phyloP scores from a whole-genome alignment of 2,113 vertebrate genomes.

The Peromyscus maniculatus region DNA sequence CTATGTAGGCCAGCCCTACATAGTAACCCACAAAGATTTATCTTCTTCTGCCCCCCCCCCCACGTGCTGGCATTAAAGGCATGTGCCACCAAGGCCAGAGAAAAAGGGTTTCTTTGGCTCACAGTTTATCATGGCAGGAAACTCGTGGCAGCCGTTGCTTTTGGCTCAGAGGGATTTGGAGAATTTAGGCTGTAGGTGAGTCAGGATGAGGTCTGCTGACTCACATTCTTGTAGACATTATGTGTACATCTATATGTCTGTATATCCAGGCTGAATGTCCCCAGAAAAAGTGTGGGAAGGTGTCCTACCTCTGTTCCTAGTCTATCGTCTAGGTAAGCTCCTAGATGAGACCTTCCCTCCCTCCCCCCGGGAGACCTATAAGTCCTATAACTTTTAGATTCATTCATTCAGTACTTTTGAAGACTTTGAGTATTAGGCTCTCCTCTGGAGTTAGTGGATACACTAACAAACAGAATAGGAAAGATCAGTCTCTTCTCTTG shows the following conservation, averaged over 20 bases:
- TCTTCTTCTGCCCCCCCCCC: background rate
- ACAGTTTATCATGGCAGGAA: background rate
- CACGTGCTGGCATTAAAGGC: background rate
- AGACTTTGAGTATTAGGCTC: background rate
- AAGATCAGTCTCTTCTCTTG: background rate
- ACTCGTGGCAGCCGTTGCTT: too few relatives aligned
- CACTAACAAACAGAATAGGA: background rate
- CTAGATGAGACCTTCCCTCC: background rate
- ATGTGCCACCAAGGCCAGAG: background rate
- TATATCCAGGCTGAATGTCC: background rate
- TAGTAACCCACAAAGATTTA: background rate
- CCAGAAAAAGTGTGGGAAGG: background rate
- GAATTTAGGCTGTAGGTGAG: background rate
- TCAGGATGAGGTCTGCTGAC: background rate
- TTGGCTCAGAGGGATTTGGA: background rate
- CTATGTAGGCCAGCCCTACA: background rate
- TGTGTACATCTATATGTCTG: background rate
- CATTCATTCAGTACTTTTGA: background rate
- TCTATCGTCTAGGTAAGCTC: background rate
- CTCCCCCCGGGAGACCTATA: background rate
- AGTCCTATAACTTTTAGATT: background rate
- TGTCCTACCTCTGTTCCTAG: fast-evolving
- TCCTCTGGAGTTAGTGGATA: background rate
- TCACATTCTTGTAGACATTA: background rate
- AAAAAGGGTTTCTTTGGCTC: background rate